Evolutionary conservation across 2,888 invertebrate species (phyloP).

Genomic region (Abrostola tripartita): DNA sequence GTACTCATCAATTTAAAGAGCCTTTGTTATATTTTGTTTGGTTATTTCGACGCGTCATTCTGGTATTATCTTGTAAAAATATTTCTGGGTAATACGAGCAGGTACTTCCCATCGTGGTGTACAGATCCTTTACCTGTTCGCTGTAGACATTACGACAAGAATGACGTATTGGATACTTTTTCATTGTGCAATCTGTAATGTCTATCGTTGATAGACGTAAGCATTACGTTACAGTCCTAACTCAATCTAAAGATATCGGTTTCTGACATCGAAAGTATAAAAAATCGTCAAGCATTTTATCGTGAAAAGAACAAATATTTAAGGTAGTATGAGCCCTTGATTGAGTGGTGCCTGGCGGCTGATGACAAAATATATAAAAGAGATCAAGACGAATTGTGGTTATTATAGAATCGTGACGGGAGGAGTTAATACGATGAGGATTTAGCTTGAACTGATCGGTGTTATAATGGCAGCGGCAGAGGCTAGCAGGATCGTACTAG

Average conservation of each 20-base stretch:
- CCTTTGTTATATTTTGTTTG: constrained; percentile 22
- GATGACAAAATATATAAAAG: constrained; percentile 34
- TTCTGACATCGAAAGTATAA: constrained; percentile 25
- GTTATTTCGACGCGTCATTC: constrained; percentile 34
- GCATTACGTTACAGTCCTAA: constrained; percentile 13
- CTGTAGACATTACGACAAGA: not conserved
- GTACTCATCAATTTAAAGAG: constrained; percentile 24
- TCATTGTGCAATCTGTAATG: constrained; percentile 11
- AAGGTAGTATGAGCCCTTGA: constrained; percentile 25
- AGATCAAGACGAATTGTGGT: constrained; percentile 41
- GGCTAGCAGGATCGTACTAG: constrained; percentile 19
- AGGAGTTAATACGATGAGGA: constrained; percentile 19
- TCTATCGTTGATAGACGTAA: constrained; percentile 9
- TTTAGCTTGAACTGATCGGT: constrained; percentile 8
- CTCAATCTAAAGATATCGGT: constrained; percentile 28
- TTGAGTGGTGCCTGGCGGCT: constrained; percentile 25
- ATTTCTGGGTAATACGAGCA: constrained; percentile 16
- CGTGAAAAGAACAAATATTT: constrained; percentile 27
- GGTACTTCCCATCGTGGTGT: constrained; percentile 39
- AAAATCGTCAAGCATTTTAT: constrained; percentile 32
- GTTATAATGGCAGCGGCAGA: constrained; percentile 5
- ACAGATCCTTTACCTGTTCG: constrained; percentile 20
- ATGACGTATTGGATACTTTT: constrained; percentile 19
- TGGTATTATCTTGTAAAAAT: constrained; percentile 15
- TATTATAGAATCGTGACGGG: constrained; percentile 36